These are phyloP conservation scores for Heptranchias perlo DNA, from an alignment of 2,113 vertebrate genomes.

Conservation along the genomic window DNA sequence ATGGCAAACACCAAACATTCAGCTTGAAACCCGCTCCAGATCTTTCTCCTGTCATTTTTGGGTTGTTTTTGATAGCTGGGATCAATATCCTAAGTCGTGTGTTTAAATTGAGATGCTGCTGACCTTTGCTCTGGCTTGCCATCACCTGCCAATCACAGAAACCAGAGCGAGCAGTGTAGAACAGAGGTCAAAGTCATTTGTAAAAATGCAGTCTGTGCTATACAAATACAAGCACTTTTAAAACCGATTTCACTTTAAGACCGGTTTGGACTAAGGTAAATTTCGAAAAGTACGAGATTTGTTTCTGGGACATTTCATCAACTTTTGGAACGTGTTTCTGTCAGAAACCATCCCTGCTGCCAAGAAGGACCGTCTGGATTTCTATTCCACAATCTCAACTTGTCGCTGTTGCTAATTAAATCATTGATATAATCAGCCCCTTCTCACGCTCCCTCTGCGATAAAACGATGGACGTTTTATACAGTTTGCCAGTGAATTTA, in stretches of 20 bases:
- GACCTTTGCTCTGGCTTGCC: not conserved
- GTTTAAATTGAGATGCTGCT: not conserved
- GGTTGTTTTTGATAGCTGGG: not conserved
- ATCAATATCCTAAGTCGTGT: not conserved
- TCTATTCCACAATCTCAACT: not conserved
- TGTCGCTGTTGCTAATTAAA: not conserved
- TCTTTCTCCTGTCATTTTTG: not conserved
- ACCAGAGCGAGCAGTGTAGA: not conserved
- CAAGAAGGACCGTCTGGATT: not conserved
- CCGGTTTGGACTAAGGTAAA: not conserved
- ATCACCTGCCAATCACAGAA: slow-evolving; percentile 4
- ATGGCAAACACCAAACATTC: not conserved
- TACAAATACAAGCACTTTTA: not conserved
- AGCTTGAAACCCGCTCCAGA: not conserved
- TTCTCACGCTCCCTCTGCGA: not conserved
- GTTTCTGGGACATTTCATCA: not conserved
- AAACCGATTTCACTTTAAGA: not conserved
- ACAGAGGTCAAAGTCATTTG: slow-evolving; percentile 24
- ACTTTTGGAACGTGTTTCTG: not conserved
- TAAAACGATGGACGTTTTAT: not conserved
- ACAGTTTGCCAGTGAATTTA: not conserved
- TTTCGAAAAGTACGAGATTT: slow-evolving; percentile 4
- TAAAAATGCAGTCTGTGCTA: not conserved
- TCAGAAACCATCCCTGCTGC: not conserved
- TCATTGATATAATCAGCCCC: slow-evolving; percentile 5